phyloP scores from a whole-genome alignment of 2,113 vertebrate species.

The Dipodomys merriami region DNA sequence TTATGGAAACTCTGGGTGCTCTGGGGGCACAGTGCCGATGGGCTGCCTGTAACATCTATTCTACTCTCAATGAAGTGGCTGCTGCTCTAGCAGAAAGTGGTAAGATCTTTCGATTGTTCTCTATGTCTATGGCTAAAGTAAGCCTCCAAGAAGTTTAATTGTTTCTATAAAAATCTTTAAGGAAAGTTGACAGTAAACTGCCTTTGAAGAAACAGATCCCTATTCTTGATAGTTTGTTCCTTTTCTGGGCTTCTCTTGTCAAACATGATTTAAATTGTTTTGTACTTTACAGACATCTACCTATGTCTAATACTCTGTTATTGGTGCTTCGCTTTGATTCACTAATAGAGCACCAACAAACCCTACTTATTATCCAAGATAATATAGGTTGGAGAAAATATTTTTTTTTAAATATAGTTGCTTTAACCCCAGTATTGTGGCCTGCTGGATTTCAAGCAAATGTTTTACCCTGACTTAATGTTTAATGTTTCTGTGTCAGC shows the following conservation, averaged over 20 bases:
- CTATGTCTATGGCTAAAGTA: background rate
- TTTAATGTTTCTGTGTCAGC: constrained; percentile 49
- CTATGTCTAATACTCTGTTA: background rate
- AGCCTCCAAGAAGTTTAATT: background rate
- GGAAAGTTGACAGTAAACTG: background rate
- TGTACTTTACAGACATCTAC: background rate
- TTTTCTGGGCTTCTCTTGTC: background rate
- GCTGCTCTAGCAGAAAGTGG: constrained; percentile 97
- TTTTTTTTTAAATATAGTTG: background rate
- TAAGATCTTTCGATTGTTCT: constrained; percentile 72
- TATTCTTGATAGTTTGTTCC: background rate
- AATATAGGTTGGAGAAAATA: background rate
- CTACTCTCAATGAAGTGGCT: constrained; percentile 98
- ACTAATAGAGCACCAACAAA: background rate
- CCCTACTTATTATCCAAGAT: background rate
- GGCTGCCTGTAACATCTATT: constrained; percentile 99
- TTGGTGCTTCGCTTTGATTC: constrained; percentile 28
- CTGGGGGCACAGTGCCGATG: constrained; percentile 97
- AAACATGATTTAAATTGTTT: background rate
- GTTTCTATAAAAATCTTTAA: background rate
- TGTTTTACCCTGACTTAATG: constrained; percentile 18
- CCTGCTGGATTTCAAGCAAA: background rate
- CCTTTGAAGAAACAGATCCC: constrained; percentile 1
- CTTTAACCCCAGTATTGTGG: background rate
- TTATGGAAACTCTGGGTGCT: constrained; percentile 97